phyloP scores from a whole-genome alignment of 2,113 vertebrate species.

The Anhinga rufa region DNA sequence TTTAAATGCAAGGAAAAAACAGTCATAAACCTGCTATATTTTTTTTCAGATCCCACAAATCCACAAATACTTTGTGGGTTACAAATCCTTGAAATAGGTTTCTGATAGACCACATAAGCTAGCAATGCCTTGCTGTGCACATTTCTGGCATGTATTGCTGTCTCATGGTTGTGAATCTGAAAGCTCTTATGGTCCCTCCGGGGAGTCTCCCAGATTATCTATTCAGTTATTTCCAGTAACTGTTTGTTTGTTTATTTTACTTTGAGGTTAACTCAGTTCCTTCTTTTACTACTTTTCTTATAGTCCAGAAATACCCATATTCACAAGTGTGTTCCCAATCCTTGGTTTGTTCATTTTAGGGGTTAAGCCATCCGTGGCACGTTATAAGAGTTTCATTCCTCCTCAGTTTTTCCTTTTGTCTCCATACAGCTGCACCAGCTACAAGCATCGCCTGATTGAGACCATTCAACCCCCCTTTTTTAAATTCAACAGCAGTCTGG shows the following conservation, averaged over 20 bases:
- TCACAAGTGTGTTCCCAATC: not conserved
- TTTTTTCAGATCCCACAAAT: not conserved
- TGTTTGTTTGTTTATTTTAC: not conserved
- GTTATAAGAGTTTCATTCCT: not conserved
- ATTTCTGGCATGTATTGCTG: not conserved
- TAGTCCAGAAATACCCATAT: not conserved
- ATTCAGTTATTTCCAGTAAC: not conserved
- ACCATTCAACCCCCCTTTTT: conserved; percentile 47
- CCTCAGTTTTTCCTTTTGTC: conserved; percentile 45
- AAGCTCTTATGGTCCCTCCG: not conserved
- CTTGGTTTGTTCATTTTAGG: not conserved
- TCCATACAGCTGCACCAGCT: conserved; percentile 55
- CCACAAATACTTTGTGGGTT: not conserved
- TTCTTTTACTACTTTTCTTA: not conserved
- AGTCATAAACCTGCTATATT: not conserved
- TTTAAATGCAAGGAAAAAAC: not conserved
- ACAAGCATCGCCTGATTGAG: conserved; percentile 18
- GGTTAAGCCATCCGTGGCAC: not conserved
- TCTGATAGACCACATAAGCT: not conserved
- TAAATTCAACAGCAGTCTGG: conserved; percentile 53
- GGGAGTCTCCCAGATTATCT: not conserved
- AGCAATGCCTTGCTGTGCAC: not conserved
- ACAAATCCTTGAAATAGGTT: not conserved
- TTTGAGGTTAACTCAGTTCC: not conserved
- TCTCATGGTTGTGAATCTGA: not conserved